These are phyloP conservation scores for Gopherus evgoodei DNA, from an alignment of 2,113 vertebrate species.

Conservation along the genomic window DNA sequence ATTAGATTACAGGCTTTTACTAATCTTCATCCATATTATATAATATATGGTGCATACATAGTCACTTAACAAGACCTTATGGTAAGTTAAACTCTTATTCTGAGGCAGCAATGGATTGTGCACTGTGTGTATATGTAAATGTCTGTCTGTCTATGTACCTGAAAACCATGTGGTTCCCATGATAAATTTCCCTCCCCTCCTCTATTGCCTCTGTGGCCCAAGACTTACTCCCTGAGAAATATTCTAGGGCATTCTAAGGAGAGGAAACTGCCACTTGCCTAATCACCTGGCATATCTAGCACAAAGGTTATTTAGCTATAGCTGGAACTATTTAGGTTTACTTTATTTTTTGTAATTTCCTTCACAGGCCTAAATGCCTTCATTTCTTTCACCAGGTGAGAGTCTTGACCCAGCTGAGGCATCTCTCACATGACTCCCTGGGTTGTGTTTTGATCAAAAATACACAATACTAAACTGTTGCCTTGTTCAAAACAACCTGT, in stretches of 20 bases:
- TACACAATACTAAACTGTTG: too few species aligned
- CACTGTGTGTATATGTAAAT: too few species aligned
- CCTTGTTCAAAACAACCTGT: neutral
- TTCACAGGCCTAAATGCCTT: neutral
- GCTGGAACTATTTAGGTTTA: neutral
- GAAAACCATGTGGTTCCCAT: neutral
- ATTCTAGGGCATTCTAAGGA: neutral
- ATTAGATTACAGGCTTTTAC: neutral
- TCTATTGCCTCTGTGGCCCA: neutral
- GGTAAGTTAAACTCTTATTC: neutral
- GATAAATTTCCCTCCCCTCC: neutral
- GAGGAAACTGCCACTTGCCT: neutral
- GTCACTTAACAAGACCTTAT: neutral
- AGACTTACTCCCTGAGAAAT: neutral
- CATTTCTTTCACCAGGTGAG: neutral
- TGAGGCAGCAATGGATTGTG: neutral
- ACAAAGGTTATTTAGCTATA: neutral
- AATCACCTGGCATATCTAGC: neutral
- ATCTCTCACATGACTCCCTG: neutral
- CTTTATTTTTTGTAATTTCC: neutral
- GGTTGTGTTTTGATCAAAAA: neutral
- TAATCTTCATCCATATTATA: neutral
- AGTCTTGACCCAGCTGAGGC: neutral
- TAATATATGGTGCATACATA: neutral
- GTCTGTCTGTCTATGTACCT: too few species aligned